Evolutionary conservation across 2,888 invertebrate species (phyloP).

Genomic region (Polydrusus tereticollis): DNA sequence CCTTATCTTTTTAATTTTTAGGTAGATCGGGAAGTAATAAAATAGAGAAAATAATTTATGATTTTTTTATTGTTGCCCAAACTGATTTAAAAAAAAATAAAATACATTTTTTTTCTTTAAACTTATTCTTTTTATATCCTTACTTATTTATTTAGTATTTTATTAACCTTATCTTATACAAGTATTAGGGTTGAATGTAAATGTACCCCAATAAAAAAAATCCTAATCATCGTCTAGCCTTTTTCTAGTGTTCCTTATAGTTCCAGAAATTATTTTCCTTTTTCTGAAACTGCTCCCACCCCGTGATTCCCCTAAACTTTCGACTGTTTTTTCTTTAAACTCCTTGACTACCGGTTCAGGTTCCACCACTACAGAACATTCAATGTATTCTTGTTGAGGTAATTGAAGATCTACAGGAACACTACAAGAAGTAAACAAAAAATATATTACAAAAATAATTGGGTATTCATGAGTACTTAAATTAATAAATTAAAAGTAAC

Average conservation of each 20-base stretch:
- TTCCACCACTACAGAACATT: constrained; percentile 63
- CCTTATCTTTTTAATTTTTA: too few species aligned
- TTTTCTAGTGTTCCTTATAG: constrained; percentile 75
- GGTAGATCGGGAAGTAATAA: too few species aligned
- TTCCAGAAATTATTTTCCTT: constrained; percentile 72
- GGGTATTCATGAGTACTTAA: too few species aligned
- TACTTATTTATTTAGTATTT: too few species aligned
- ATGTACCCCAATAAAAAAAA: background rate
- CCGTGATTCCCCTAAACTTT: constrained; percentile 69
- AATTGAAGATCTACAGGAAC: constrained; percentile 76
- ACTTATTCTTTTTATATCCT: too few species aligned
- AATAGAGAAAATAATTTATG: too few species aligned
- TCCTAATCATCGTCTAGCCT: constrained; percentile 74
- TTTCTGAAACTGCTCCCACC: constrained; percentile 75
- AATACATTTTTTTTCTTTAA: too few species aligned
- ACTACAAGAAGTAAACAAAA: too few species aligned
- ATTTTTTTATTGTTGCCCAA: too few species aligned
- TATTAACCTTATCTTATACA: too few species aligned
- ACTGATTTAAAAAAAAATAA: too few species aligned
- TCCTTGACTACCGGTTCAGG: constrained; percentile 68
- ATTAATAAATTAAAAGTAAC: background rate
- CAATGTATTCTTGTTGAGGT: constrained; percentile 68
- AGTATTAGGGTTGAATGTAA: background rate
- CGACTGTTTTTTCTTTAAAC: constrained; percentile 75
- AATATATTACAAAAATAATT: constrained; percentile 6